phyloP scores from a whole-genome alignment of 1,140 invertebrate species.

The Battus philenor region DNA sequence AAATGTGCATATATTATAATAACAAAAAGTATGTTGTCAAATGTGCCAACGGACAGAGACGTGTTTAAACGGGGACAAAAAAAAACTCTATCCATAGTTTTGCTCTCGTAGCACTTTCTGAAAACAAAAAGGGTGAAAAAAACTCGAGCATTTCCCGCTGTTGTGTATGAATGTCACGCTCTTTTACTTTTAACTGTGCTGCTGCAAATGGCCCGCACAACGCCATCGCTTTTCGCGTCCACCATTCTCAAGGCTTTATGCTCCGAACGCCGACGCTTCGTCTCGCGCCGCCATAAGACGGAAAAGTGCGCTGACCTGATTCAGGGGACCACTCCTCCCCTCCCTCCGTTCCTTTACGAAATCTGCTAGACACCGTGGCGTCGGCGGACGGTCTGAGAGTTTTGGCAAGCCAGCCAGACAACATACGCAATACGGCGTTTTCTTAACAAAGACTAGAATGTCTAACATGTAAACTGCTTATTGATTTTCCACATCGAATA shows the following conservation, averaged over 20 bases:
- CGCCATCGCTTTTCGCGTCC: constrained; percentile 12
- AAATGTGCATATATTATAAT: constrained; percentile 17
- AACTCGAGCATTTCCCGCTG: constrained; percentile 9
- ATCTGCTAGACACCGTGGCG: constrained; percentile 39
- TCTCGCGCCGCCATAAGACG: constrained; percentile 32
- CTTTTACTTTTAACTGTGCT: constrained; percentile 11
- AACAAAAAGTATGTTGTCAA: constrained; percentile 16
- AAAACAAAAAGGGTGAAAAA: constrained; percentile 14
- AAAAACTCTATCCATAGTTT: constrained; percentile 12
- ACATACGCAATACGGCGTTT: constrained; percentile 24
- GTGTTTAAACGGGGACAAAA: constrained; percentile 8
- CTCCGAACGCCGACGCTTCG: constrained; percentile 29
- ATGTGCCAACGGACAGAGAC: constrained; percentile 13
- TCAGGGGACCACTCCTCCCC: constrained; percentile 18
- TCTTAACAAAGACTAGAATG: no score
- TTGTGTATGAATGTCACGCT: constrained; percentile 8
- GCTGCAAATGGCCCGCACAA: constrained; percentile 15
- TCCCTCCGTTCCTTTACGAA: constrained; percentile 14
- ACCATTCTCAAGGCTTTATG: constrained; percentile 17
- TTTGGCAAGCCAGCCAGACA: constrained; percentile 32
- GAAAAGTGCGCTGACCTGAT: constrained; percentile 54
- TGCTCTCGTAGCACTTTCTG: constrained; percentile 8
- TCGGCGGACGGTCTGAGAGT: constrained; percentile 14
- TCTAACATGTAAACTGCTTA: no score
- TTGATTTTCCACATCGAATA: no score